These are phyloP conservation scores for Drosophila meridiana DNA, from an alignment of 2,888 invertebrate genomes.

Conservation along the genomic window DNA sequence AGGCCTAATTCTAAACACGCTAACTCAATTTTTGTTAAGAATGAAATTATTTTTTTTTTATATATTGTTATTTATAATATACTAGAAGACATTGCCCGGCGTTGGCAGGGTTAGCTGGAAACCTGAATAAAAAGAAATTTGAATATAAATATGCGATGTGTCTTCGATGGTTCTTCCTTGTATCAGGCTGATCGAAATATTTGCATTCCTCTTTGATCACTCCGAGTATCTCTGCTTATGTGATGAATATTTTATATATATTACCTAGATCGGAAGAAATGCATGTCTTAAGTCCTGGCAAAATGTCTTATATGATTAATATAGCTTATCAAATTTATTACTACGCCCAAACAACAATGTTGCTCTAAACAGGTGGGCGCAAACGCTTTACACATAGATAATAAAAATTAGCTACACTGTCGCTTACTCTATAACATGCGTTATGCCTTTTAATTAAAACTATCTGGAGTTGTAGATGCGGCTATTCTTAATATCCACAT, in stretches of 20 bases:
- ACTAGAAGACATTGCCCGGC: conserved; percentile 2
- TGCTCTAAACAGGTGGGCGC: conserved; percentile 5
- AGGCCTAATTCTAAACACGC: conserved; percentile 42
- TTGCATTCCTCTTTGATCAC: background rate
- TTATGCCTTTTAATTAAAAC: conserved; percentile 4
- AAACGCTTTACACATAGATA: conserved; percentile 24
- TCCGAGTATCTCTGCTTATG: no score
- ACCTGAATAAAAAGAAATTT: background rate
- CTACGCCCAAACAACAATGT: conserved; percentile 10
- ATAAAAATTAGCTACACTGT: conserved; percentile 10
- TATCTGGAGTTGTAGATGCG: conserved; percentile 58
- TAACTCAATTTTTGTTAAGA: conserved; percentile 22
- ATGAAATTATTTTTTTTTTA: conserved; percentile 11
- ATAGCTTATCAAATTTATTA: conserved; percentile 30
- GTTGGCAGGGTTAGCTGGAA: background rate
- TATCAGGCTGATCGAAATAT: background rate
- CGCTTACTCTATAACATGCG: conserved; percentile 7
- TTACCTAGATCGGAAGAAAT: background rate
- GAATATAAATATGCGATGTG: background rate
- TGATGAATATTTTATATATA: background rate
- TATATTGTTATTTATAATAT: conserved; percentile 38
- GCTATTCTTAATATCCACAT: conserved; percentile 82
- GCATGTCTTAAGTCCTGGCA: background rate
- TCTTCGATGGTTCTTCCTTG: background rate
- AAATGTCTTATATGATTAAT: background rate